Base-by-base conservation (phyloP, 2,113 vertebrate species). In the Etheostoma cragini region DNA sequence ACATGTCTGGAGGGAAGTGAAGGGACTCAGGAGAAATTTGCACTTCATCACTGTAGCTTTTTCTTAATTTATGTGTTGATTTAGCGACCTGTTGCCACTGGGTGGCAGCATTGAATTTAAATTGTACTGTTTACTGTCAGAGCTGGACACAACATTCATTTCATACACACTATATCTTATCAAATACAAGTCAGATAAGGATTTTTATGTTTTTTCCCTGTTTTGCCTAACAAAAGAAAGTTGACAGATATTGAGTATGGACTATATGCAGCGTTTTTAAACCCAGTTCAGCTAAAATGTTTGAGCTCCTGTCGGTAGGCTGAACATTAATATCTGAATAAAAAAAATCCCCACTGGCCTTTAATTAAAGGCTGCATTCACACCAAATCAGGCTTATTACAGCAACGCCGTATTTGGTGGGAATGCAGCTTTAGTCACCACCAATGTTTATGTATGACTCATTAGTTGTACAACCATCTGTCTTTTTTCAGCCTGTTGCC, bases 71-170 rank as follows among this genome's bases (percentile, higher is more conserved):
- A 89, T 92, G 90, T 87, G 87, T 92, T 87, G 45, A 69, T 71
- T 72, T 82, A 81, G 19, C 38, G 1, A 35, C 45, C 3, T 79
- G 69, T 61, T 78, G 78, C 91, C 90, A 94, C 93, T 91, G 54
- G 90, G 83, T 85, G 92, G 92, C 89, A 87, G 87, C 70, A 73
- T 82, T 80, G 77, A 50, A 63, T 50, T 47, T 46, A 62, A 6
- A 78, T 74, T n/a, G 21, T 35, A 42, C 68, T 42, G 71, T 90
- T 90, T 88, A 89, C 66, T 17, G 22, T 80, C 54, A 84, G 70
- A 73, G 76, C 76, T 74, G 16, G 3, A 73, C 8, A 63, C 24
- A 62, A 17, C 6, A 61, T 64, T 79, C 42, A 78, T 65, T 33
- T 73, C 10, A 50, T 38, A 45, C 13, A 49, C 26, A 26, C 26